phyloP scores from a whole-genome alignment of 2,797 vertebrate species.

The Phyllotis vaccarum region DNA sequence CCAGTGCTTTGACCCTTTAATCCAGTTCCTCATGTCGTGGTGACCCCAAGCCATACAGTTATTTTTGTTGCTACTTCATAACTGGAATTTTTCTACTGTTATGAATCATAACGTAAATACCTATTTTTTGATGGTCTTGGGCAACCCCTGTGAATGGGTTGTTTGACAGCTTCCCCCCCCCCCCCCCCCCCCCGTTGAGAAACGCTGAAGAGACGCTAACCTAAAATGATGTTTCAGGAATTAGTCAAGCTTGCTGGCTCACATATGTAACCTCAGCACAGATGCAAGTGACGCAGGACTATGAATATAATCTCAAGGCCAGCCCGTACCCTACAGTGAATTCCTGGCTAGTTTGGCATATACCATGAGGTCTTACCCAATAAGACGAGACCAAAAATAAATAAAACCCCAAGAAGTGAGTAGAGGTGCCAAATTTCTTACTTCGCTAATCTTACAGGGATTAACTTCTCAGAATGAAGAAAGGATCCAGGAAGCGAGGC shows the following conservation, averaged over 20 bases:
- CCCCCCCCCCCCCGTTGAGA: background rate
- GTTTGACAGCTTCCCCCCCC: background rate
- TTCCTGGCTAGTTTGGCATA: background rate
- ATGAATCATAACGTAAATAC: background rate
- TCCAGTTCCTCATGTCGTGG: background rate
- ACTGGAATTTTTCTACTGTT: background rate
- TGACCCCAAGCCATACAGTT: too few relatives aligned
- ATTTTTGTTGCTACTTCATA: background rate
- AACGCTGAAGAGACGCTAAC: background rate
- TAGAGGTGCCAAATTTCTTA: conserved; percentile 20
- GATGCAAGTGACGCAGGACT: background rate
- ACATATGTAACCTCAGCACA: background rate
- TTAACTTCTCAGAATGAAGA: conserved; percentile 38
- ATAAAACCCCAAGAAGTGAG: conserved; percentile 44
- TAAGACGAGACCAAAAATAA: background rate
- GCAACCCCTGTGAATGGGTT: background rate
- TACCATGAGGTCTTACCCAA: background rate
- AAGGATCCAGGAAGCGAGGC: conserved; percentile 19
- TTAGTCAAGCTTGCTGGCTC: background rate
- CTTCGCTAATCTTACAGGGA: background rate
- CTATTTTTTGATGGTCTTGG: background rate
- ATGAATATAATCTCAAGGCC: background rate
- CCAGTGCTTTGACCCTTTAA: background rate
- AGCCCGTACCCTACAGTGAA: background rate
- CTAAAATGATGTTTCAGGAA: background rate